Evolutionary conservation across 2,888 invertebrate species (phyloP).

Genomic region (Oxystoma pomonae): DNA sequence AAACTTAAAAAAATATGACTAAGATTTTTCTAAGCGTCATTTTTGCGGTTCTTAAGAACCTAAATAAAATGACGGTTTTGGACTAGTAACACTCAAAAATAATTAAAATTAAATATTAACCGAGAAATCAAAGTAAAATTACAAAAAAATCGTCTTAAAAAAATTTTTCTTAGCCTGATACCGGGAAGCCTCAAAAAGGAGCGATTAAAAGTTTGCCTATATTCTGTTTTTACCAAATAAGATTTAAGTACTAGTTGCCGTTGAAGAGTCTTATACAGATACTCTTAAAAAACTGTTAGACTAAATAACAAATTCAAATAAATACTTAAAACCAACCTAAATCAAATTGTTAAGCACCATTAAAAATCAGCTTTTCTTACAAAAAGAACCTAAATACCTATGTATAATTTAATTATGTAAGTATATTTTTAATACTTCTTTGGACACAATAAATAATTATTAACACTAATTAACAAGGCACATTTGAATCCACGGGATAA

Average conservation of each 20-base stretch:
- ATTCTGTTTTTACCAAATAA: no score
- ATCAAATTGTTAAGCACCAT: not conserved
- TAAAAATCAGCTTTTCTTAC: not conserved
- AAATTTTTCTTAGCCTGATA: no score
- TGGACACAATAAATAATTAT: not conserved
- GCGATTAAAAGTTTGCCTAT: no score
- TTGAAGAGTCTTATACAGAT: not conserved
- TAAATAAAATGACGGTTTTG: not conserved
- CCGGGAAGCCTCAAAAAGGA: no score
- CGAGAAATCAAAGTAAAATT: no score
- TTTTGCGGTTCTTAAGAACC: not conserved
- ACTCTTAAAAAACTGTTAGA: not conserved
- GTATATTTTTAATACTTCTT: not conserved
- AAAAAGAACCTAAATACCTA: no score
- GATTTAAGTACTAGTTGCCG: not conserved
- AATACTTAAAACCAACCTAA: not conserved
- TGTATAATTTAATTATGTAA: not conserved
- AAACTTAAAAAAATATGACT: not conserved
- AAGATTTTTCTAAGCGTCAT: not conserved
- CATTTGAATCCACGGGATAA: not conserved
- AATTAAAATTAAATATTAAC: not conserved
- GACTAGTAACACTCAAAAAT: not conserved
- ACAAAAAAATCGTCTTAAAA: no score
- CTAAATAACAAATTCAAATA: not conserved
- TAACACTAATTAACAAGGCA: not conserved